Evolutionary conservation across 2,797 vertebrate species (phyloP), one percentile per base, ranked within the genome.

Genomic region (Pogonophryne albipinna): DNA sequence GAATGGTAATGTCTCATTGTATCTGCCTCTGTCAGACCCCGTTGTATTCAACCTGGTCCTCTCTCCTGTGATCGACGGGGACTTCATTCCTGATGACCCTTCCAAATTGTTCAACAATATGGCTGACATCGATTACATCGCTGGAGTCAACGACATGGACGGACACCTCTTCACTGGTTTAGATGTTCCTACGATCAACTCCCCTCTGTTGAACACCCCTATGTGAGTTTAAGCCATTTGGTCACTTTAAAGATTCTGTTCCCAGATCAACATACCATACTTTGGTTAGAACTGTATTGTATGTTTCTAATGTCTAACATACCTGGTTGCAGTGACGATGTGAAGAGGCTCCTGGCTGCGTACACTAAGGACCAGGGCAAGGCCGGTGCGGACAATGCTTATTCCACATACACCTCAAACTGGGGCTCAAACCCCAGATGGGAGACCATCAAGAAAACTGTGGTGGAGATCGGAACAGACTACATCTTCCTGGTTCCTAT

Each of bases 141-240:
- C 83, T 0, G 98, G 98, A 34, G 68, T 92, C 83, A 99, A 99
- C 1, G 4, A 97, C 92, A 99, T 99, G 97, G 98, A 99, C 0
- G 97, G 96, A 12, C 97, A 99, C 80, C 0, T 98, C 3, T 99
- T 99, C 49, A 93, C 95, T 0, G 87, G 82, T 0, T 0, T 97
- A 0, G 98, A 99, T 47, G 0, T 99, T 17, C 96, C 97, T 0
- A 94, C 93, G 1, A 12, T 99, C 66, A 96, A 98, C 85, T 56
- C 79, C 46, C 82, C 88, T 0, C 31, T 94, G 0, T 13, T 74
- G 20, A 10, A 86, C 6, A 92, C 97, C 46, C 55, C 92, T 0
- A n/a, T 82, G 96, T 99, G 87, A 89, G 95, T 86, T 56, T 7
- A n/a, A 61, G 13, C 2, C 12, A 7, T 68, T 19, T 19, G 4